These are phyloP conservation scores for Eudasyphora cyanicolor DNA, from an alignment of 2,888 invertebrate genomes.

Conservation along the genomic window DNA sequence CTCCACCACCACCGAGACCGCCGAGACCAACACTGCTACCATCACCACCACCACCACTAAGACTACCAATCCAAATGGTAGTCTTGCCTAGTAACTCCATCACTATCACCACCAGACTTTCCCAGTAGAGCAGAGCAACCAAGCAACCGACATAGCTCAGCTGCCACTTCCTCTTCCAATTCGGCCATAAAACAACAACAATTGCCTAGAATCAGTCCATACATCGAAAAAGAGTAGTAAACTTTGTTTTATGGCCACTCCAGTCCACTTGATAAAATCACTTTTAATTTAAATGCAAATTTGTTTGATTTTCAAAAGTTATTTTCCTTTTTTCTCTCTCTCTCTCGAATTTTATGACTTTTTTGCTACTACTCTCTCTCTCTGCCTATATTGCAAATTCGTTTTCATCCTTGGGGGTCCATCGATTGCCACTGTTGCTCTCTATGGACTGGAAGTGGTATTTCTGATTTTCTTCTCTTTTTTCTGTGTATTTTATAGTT, in stretches of 20 bases:
- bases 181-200: not conserved
- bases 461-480: not conserved
- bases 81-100: too few relatives aligned
- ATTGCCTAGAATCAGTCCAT: not conserved
- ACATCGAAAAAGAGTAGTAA: not conserved
- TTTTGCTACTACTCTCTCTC: not conserved
- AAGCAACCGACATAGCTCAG: not conserved
- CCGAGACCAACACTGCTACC: not conserved
- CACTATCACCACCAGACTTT: not conserved
- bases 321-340: not conserved
- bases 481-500: not conserved
- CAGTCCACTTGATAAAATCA: conserved; percentile 39
- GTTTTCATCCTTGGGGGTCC: not conserved
- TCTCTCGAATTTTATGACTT: conserved; percentile 22
- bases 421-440: not conserved
- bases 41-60: not conserved
- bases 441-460: not conserved
- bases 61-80: not conserved
- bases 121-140: not conserved
- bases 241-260: conserved; percentile 27
- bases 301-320: conserved; percentile 45
- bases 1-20: too few relatives aligned
- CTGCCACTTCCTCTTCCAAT: not conserved
- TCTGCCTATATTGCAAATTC: not conserved
- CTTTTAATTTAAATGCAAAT: conserved; percentile 59